phyloP scores from a whole-genome alignment of 2,113 vertebrate species.

The Etia nguti region DNA sequence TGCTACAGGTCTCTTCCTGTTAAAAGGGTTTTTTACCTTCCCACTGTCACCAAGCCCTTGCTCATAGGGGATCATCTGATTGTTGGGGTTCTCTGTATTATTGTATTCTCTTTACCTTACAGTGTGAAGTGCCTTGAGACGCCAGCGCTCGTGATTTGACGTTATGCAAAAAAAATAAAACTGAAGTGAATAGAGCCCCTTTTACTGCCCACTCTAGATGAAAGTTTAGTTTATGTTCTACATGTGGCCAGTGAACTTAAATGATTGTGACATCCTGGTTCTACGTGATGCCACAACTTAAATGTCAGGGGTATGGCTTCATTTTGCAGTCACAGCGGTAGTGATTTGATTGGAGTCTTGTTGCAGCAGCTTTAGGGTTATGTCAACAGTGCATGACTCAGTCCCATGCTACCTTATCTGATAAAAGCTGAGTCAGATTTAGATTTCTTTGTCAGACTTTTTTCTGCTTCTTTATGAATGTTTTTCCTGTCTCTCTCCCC shows the following conservation, averaged over 20 bases:
- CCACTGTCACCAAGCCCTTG: background rate
- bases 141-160: background rate
- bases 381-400: background rate
- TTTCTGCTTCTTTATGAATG: background rate
- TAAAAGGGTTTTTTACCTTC: rapidly evolving
- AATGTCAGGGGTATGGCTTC: background rate
- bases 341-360: background rate
- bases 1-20: background rate
- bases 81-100: background rate
- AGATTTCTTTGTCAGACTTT: background rate
- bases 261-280: background rate
- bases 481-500: background rate
- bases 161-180: background rate
- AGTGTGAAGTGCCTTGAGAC: background rate
- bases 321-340: background rate
- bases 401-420: background rate
- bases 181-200: background rate
- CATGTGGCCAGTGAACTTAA: background rate
- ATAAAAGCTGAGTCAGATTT: background rate
- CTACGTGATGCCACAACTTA: background rate
- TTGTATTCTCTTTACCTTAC: background rate
- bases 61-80: background rate
- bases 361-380: background rate
- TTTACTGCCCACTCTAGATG: background rate
- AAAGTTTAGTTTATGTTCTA: background rate